Base-by-base conservation (phyloP, 2,888 invertebrate species). In the Caenorhabditis drosophilae region DNA sequence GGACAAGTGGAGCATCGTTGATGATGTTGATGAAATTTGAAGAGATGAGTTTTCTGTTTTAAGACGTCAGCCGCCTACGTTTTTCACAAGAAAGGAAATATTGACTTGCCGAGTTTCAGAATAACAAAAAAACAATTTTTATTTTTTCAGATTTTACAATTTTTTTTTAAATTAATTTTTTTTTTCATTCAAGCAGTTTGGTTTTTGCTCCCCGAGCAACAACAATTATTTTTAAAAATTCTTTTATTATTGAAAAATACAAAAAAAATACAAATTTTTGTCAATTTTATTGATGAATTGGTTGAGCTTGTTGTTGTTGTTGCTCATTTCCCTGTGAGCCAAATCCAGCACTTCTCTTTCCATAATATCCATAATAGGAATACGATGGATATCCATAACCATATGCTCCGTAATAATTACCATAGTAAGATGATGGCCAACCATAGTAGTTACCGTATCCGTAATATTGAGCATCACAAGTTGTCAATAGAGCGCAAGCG, bases 291-390 rank as follows among this genome's bases (percentile, higher is more conserved):
- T 44, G 4, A 12, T n/a, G 11, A n/a, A n/a, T 36, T 36, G 4
- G 4, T 36, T n/a, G 31, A 12, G 6, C 12, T 31, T n/a, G 9
- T 6, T n/a, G 38, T 11, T 6, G n/a, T 38, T 38, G 38, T 38
- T 38, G 38, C 31, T 47, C 27, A 40, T 45, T 44, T 25, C 57
- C 55, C 34, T 34, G 27, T 38, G 63, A 57, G 34, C 63, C 63
- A 27, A 63, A 63, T 45, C 63, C 63, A 45, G 63, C 63, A 34
- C 53, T 57, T 45, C 63, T 48, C 57, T 63, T 63, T 52, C 63
- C 63, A 35, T 63, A 62, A 47, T 62, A 63, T 38, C 58, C 64
- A 34, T 64, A 64, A 52, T 54, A 51, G 20, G 49, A 49, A 41
- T 62, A 63, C 45, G 53, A 56, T 47, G 47, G 49, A 52, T 62